phyloP scores from a whole-genome alignment of 1,140 invertebrate species.

The Drosophila orena region DNA sequence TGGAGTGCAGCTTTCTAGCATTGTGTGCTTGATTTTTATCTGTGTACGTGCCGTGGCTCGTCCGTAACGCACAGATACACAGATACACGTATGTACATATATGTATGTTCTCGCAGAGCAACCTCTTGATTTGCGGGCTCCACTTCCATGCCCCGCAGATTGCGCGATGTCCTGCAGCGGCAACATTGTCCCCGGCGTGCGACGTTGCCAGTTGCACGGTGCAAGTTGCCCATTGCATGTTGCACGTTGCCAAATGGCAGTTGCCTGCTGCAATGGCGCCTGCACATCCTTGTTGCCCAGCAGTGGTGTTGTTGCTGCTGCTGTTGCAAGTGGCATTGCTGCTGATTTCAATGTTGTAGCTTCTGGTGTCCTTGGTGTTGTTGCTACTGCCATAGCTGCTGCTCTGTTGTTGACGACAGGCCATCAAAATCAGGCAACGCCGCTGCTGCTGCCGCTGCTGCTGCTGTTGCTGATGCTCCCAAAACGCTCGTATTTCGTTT shows the following conservation, averaged over 20 bases:
- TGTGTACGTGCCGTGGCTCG: slow-evolving; percentile 4
- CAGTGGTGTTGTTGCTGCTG: slow-evolving; percentile 32
- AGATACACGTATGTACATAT: not conserved
- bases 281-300: slow-evolving; percentile 61
- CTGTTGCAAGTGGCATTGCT: slow-evolving; percentile 47
- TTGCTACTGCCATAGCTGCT: slow-evolving; percentile 20
- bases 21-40: slow-evolving; percentile 76
- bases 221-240: slow-evolving; percentile 32
- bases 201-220: slow-evolving; percentile 25
- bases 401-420: slow-evolving; percentile 58
- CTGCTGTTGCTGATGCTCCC: slow-evolving; percentile 38
- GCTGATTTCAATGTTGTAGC: slow-evolving; percentile 11
- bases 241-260: not conserved
- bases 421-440: slow-evolving; percentile 70
- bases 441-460: slow-evolving; percentile 10
- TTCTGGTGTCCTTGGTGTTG: slow-evolving; percentile 3
- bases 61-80: slow-evolving; percentile 49
- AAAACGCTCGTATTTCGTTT: slow-evolving; percentile 71
- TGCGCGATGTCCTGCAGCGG: slow-evolving; percentile 51
- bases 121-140: not conserved
- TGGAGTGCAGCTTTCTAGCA: slow-evolving; percentile 47
- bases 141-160: not conserved
- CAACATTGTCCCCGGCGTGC: slow-evolving; percentile 70
- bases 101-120: too few species aligned
- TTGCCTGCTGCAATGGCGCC: slow-evolving; percentile 51